Conservation (phyloP, 1,140 invertebrate genomes). For the Heliconius congener region DNA sequence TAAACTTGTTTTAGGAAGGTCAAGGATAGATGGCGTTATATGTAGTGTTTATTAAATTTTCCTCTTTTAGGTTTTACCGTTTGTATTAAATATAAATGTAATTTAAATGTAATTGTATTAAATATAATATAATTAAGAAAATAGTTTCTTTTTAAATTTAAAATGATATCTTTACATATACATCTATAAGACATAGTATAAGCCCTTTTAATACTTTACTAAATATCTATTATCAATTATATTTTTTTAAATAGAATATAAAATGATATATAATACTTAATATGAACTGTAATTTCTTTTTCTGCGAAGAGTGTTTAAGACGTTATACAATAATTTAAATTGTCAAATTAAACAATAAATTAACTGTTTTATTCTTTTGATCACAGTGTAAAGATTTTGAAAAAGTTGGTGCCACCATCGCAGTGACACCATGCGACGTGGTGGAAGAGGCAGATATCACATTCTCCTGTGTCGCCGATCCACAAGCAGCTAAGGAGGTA, state of each 20-base stretch:
- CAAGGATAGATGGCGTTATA: conserved; percentile 52
- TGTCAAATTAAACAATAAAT: background rate
- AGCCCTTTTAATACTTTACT: too few relatives aligned
- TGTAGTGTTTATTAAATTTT: background rate
- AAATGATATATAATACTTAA: too few relatives aligned
- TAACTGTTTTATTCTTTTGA: conserved; percentile 45
- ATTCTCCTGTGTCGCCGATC: conserved; percentile 96
- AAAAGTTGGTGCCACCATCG: conserved; percentile 87
- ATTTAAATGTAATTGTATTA: too few relatives aligned
- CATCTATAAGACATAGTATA: too few relatives aligned
- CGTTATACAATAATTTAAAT: background rate
- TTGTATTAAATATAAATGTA: background rate
- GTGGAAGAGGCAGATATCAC: conserved; percentile 95
- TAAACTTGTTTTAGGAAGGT: conserved; percentile 23
- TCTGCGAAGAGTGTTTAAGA: background rate
- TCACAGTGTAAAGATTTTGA: conserved; percentile 88
- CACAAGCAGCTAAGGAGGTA: conserved; percentile 96
- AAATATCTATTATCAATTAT: too few relatives aligned
- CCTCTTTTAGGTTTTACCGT: background rate
- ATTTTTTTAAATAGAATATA: too few relatives aligned
- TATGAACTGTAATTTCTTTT: too few relatives aligned
- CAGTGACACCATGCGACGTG: conserved; percentile 95
- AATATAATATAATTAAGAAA: background rate
- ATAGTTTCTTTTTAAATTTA: too few relatives aligned
- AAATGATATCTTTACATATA: too few relatives aligned